phyloP scores from a whole-genome alignment of 2,797 vertebrate genomes.

The Pseudomugil gertrudae region DNA sequence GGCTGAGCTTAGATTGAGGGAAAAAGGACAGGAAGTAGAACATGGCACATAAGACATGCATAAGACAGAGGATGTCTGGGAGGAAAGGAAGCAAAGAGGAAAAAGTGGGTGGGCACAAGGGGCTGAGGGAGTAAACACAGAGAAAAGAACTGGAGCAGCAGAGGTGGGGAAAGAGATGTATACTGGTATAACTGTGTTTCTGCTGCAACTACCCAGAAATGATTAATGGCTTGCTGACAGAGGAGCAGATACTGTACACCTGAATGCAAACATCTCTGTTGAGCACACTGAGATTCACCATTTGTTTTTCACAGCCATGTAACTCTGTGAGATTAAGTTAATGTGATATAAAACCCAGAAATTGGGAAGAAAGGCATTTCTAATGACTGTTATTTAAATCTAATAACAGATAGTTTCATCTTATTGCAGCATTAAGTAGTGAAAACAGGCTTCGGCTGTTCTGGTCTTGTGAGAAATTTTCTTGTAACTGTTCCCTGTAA shows the following conservation, averaged over 20 bases:
- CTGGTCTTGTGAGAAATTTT: constrained; percentile 10
- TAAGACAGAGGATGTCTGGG: constrained; percentile 8
- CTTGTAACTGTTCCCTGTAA: not conserved
- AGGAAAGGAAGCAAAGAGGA: constrained; percentile 15
- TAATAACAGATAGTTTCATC: not conserved
- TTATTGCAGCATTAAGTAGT: not conserved
- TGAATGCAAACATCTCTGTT: constrained; percentile 55
- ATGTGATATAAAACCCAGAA: constrained; percentile 20
- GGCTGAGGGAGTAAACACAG: constrained; percentile 22
- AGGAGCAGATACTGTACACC: constrained; percentile 15
- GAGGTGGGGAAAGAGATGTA: constrained; percentile 5
- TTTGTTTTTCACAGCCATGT: constrained; percentile 22
- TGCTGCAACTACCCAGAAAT: constrained; percentile 48
- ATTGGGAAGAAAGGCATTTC: constrained; percentile 15
- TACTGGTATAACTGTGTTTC: constrained; percentile 35
- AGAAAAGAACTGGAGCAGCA: constrained; percentile 46
- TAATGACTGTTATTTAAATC: constrained; percentile 15
- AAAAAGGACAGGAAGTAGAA: constrained; percentile 12
- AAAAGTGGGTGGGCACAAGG: constrained; percentile 19
- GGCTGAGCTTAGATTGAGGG: not conserved
- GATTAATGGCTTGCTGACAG: constrained; percentile 65
- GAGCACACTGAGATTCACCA: constrained; percentile 50
- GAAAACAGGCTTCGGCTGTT: not conserved
- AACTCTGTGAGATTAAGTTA: constrained; percentile 27
- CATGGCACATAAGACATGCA: constrained; percentile 20